Conservation (phyloP, 2,888 invertebrate genomes). For the Pasiphila rectangulata region DNA sequence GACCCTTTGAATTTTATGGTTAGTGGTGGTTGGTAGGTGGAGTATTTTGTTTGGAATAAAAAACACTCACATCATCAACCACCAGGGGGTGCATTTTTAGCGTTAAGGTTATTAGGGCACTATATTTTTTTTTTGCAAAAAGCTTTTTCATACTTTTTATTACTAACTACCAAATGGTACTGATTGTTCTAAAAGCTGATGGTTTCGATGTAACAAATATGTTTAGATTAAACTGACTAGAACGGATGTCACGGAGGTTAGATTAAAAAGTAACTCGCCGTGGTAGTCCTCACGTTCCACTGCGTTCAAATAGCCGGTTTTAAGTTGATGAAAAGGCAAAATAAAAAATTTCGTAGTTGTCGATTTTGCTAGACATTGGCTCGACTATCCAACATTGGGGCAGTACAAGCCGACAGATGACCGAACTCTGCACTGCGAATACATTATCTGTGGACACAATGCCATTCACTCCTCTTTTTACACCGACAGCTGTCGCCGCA, state of each 20-base stretch:
- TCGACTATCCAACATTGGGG: constrained; percentile 4
- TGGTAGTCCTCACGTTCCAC: no score
- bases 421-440: constrained; percentile 51
- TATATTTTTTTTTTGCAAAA: constrained; percentile 27
- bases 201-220: no score
- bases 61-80: constrained; percentile 19
- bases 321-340: no score
- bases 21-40: constrained; percentile 28
- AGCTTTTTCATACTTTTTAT: no score
- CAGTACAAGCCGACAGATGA: constrained; percentile 56
- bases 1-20: constrained; percentile 41
- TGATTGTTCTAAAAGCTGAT: no score
- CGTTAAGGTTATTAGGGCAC: constrained; percentile 26
- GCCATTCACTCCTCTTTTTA: constrained; percentile 56
- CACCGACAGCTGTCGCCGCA: constrained; percentile 56
- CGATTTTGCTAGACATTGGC: background rate
- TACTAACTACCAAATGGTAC: no score
- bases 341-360: no score
- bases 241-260: no score
- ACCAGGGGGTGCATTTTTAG: constrained; percentile 23
- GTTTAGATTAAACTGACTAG: no score
- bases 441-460: constrained; percentile 51
- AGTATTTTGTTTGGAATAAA: constrained; percentile 40
- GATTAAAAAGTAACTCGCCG: no score
- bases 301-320: no score